Base-by-base conservation (phyloP, 2,797 vertebrate genomes). In the Argentina silus region DNA sequence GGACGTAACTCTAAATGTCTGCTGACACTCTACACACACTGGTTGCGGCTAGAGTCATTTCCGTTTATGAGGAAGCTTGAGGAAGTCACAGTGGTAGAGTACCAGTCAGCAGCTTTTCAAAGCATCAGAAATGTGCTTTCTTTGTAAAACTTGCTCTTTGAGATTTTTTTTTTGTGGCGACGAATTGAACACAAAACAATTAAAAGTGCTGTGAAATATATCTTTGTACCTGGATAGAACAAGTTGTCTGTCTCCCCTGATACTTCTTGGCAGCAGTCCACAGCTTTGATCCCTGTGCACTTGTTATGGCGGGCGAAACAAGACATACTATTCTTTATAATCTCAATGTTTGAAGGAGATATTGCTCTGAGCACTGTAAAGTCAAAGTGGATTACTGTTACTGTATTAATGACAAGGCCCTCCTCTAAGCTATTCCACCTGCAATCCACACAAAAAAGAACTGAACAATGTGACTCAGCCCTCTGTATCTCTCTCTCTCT, bases 301-400 rank as follows among this genome's bases (percentile, higher is more conserved):
- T 19, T 9, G n/a, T 36, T 10, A 61, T 2, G n/a, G 23, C 45
- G 74, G 61, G 55, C 48, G 15, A 64, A 66, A 77, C 48, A 36
- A 70, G 64, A 79, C 61, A 48, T 15, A 14, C 60, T 71, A 68
- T 82, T 84, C 56, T 74, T 79, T 73, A 50, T 63, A 51, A 82
- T 84, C 74, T 70, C n/a, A 69, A 60, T 56, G 55, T 82, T 79
- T 73, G 56, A 78, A 78, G 61, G 67, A 73, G 71, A 72, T 80
- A 74, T 75, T 68, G 77, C 76, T 78, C 64, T 0, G 2, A 85
- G 79, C 36, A 0, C 67, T 76, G 70, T 67, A 68, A 77, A 77
- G 64, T 82, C 75, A 73, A 75, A 81, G 71, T 76, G 75, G 84
- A 83, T 84, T 79, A 81, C 77, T 56, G 56, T 77, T 73, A 47